These are phyloP conservation scores for Amphipoea lucens DNA, from an alignment of 2,888 invertebrate genomes.

Conservation along the genomic window DNA sequence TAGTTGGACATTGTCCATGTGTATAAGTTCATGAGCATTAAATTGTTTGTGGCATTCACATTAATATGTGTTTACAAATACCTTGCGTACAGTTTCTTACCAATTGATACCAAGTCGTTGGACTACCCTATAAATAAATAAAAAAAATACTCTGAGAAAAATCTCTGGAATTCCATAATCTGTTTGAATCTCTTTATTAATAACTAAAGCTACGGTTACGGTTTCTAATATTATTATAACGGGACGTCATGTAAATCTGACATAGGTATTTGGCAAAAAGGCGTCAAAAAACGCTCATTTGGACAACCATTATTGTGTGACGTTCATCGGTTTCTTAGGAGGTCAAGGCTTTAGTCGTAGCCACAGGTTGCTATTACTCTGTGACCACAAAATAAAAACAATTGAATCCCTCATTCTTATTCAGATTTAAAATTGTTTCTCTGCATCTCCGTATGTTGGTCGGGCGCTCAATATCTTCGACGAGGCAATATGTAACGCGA, in stretches of 20 bases:
- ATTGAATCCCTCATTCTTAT: slow-evolving; percentile 26
- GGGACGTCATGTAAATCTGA: not conserved
- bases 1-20: not conserved
- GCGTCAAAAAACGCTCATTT: not conserved
- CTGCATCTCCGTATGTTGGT: slow-evolving; percentile 4
- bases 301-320: not conserved
- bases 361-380: not conserved
- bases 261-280: not conserved
- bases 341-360: not conserved
- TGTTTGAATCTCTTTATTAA: not conserved
- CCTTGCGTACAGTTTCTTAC: not conserved
- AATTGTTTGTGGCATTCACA: not conserved
- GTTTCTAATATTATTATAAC: not conserved
- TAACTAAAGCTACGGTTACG: not conserved
- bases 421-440: slow-evolving; percentile 33
- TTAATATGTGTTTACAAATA: not conserved
- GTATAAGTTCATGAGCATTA: not conserved
- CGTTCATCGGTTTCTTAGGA: not conserved
- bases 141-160: not conserved
- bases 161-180: not conserved
- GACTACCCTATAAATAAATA: no score
- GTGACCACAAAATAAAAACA: slow-evolving; percentile 15
- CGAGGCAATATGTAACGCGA: slow-evolving; percentile 43
- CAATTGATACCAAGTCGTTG: not conserved
- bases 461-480: slow-evolving; percentile 45